These are phyloP conservation scores for Metacarcinus magister DNA, from an alignment of 2,888 invertebrate species.

Conservation along the genomic window DNA sequence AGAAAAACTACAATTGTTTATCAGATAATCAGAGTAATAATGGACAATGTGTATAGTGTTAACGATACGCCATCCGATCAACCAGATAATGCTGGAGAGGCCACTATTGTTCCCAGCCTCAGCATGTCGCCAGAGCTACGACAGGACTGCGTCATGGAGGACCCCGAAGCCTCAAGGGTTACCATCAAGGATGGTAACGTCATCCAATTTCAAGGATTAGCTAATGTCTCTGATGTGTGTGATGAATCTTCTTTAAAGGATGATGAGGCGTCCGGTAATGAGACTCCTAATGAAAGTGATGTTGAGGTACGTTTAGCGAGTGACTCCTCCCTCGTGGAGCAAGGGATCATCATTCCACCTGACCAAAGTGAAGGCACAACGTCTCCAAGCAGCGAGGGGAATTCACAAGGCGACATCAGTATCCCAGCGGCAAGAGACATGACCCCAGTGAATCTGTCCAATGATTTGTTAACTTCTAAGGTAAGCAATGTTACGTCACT, in stretches of 20 bases:
- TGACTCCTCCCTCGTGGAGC: neutral
- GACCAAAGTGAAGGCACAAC: no score
- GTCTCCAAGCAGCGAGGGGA: neutral
- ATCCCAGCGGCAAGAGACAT: no score
- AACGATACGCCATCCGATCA: neutral
- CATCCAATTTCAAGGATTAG: constrained; percentile 9
- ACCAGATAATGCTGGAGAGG: neutral
- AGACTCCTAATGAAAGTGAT: neutral
- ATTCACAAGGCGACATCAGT: neutral
- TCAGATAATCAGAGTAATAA: constrained; percentile 12
- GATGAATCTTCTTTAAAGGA: neutral
- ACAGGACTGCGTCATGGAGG: neutral
- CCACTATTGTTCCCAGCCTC: neutral
- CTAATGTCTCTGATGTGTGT: neutral
- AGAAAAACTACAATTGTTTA: neutral
- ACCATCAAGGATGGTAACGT: neutral
- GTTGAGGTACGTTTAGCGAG: neutral
- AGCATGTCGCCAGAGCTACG: neutral
- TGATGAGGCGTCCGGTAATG: neutral
- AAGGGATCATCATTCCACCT: neutral
- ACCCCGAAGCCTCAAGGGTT: neutral
- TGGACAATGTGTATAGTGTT: neutral
- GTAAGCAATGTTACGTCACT: no score
- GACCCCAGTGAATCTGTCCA: no score
- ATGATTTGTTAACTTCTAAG: no score